phyloP scores from a whole-genome alignment of 2,797 vertebrate genomes.

The Rallus crepitans region DNA sequence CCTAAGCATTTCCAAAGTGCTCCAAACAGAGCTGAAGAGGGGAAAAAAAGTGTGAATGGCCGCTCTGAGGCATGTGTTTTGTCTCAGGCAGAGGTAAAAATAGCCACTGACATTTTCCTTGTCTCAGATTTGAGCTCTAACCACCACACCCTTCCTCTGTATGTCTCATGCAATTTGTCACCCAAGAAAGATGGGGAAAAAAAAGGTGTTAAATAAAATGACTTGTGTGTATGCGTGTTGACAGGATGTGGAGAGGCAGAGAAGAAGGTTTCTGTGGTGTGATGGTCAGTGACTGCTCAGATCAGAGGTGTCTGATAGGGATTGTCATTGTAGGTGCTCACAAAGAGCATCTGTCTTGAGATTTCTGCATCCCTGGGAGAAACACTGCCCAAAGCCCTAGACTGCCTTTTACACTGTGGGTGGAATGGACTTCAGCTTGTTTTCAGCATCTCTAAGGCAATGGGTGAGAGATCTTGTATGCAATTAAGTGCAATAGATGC shows the following conservation, averaged over 20 bases:
- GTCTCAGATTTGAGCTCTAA: neutral
- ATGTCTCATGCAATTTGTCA: conserved; percentile 20
- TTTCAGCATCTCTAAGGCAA: neutral
- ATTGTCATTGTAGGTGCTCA: neutral
- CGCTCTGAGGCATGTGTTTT: neutral
- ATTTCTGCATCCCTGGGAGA: neutral
- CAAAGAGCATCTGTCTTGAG: neutral
- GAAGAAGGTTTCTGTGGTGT: neutral
- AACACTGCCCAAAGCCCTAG: neutral
- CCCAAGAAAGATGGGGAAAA: neutral
- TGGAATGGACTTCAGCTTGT: neutral
- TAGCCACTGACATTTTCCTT: conserved; percentile 38
- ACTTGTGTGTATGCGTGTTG: neutral
- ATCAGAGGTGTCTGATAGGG: neutral
- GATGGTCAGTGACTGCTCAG: neutral
- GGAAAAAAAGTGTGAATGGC: neutral
- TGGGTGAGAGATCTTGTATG: neutral
- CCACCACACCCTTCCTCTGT: neutral
- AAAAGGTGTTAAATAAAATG: neutral
- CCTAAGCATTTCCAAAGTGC: neutral
- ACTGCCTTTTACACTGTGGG: neutral
- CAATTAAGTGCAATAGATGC: neutral
- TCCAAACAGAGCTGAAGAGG: neutral
- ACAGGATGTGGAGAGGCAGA: neutral
- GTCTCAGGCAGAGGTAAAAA: conserved; percentile 27